These are phyloP conservation scores for Cynopterus sphinx DNA, from an alignment of 2,797 vertebrate genomes.

Conservation along the genomic window DNA sequence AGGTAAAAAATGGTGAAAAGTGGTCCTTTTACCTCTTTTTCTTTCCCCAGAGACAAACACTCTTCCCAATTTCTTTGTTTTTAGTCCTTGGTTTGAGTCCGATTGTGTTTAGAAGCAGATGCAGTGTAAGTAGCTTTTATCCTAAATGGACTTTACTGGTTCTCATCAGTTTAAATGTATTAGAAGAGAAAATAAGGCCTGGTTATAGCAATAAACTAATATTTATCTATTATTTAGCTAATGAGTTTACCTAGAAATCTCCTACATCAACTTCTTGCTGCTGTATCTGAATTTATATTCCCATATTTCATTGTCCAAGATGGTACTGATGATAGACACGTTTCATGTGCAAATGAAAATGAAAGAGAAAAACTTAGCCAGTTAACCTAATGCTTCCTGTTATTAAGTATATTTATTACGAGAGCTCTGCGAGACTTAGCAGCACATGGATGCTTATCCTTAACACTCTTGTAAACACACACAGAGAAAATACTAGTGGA, in stretches of 20 bases:
- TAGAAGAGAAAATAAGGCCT: not conserved
- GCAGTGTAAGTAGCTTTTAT: not conserved
- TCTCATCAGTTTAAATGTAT: not conserved
- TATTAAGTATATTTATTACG: not conserved
- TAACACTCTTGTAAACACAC: not conserved
- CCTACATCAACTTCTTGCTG: not conserved
- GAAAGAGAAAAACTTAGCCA: not conserved
- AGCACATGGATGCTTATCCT: not conserved
- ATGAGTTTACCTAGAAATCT: not conserved
- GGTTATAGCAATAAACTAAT: not conserved
- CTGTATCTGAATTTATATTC: rapidly evolving
- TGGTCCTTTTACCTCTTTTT: not conserved
- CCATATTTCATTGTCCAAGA: not conserved
- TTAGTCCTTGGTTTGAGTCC: not conserved
- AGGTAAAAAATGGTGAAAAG: not conserved
- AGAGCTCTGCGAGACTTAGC: not conserved
- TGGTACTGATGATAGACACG: not conserved
- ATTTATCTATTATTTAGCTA: not conserved
- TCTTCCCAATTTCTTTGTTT: not conserved
- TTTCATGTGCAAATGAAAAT: not conserved
- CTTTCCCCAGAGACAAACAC: not conserved
- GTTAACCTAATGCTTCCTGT: not conserved
- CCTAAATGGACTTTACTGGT: not conserved
- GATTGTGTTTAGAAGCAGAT: not conserved
- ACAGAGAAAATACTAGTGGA: not conserved